Base-by-base conservation (phyloP, 2,113 vertebrate genomes). In the Bambusicola thoracicus region DNA sequence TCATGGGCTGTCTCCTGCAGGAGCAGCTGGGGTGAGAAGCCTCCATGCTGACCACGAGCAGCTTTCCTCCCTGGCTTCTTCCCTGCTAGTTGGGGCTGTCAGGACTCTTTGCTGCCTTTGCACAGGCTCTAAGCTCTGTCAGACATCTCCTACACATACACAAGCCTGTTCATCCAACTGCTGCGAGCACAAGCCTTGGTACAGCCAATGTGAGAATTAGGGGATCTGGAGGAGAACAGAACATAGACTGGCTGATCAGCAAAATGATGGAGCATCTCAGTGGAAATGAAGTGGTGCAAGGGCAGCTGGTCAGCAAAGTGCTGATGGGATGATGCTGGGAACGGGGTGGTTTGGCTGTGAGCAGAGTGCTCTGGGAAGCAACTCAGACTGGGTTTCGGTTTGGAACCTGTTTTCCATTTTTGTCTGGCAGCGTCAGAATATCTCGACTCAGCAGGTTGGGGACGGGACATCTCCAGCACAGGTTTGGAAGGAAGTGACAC, bases 141-240 rank as follows among this genome's bases (percentile, higher is more conserved):
- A 59, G 5, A 24, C 51, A 20, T 51, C 65, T 87, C 20, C 40
- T 38, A 41, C 9, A 18, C 0, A 0, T 46, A 5, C 9, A 25
- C 15, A 62, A 82, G 20, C 20, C 44, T 48, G 51, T 63, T 86
- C 44, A 34, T 55, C 51, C 40, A 53, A 87, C 24, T 12, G 13
- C 38, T 34, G 41, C 11, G 41, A 70, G 30, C 16, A 67, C 21
- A 32, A 70, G 43, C 30, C 7, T 1, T 34, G 17, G 48, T 38
- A 49, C 25, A 34, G 14, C 29, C 38, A 40, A 11, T 19, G 16
- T 6, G 25, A 22, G 7, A n/a, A 20, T 24, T 16, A 58, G 46
- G 49, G n/a, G 8, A 22, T 22, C 16, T 49, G 63, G 43, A 69
- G 67, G 59, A 85, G 21, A 56, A 7, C 10, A 4, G 46, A 70